Evolutionary conservation across 1,140 invertebrate genomes (phyloP), one percentile per base, ranked within the genome.

Genomic region (Lethrus apterus): DNA sequence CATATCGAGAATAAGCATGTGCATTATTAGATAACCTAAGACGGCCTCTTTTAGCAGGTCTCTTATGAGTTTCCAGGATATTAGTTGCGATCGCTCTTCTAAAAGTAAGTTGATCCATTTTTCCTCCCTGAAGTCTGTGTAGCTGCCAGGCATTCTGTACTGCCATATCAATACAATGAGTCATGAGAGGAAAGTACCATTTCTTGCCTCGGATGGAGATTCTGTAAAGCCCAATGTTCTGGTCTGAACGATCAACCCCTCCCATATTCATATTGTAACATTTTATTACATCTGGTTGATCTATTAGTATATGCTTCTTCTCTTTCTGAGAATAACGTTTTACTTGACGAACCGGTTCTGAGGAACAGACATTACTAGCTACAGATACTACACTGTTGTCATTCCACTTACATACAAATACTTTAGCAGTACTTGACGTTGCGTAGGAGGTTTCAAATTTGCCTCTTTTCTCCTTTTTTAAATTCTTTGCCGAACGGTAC

Each of bases 111-210:
- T 50, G 48, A 43, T 24, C n/a, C n/a, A n/a, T n/a, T n/a, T 45
- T 49, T 10, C 43, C 47, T 21, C 36, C 43, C 31, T 46, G 11
- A 20, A 15, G n/a, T 34, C 21, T 31, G 14, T 48, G 26, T 23
- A 48, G 9, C 18, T 33, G 35, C 61, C 61, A 66, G 4, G 55
- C 52, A 52, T 66, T 65, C 34, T 63, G 54, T 7, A 57, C 38
- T 14, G 55, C 54, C 45, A 62, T 53, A 50, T 65, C 60, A n/a
- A 66, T 18, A 36, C 50, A 60, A 41, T 63, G 50, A 8, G 31
- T 33, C 32, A 64, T 29, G 19, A 58, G 38, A 30, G 52, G 41
- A 47, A 56, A 56, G 42, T 59, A 61, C 46, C 55, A 59, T 35
- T 59, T 59, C 26, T 58, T 57, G 8, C 57, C 53, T 41, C 57